Evolutionary conservation across 2,113 vertebrate genomes (phyloP).

Genomic region (Lepidothrix coronata): DNA sequence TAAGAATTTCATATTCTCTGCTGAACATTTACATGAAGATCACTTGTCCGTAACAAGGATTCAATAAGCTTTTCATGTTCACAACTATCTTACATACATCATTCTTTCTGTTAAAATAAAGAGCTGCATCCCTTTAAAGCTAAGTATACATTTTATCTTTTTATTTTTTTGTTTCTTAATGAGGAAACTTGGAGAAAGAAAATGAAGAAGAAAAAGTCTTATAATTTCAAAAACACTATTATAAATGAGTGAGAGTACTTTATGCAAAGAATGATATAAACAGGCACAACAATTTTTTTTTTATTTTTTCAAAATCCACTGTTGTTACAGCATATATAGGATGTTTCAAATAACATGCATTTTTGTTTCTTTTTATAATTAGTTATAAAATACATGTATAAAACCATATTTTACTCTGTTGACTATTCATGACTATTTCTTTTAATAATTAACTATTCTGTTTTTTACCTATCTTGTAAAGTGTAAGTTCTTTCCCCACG

Average conservation of each 20-base stretch:
- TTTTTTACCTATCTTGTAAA: not conserved
- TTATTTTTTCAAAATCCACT: not conserved
- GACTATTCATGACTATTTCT: not conserved
- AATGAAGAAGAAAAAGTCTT: not conserved
- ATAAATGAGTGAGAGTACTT: not conserved
- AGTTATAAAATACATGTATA: too few relatives aligned
- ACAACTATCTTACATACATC: not conserved
- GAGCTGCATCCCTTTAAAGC: not conserved
- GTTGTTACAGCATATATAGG: not conserved
- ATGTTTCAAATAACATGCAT: not conserved
- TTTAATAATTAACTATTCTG: not conserved
- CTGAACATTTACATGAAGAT: not conserved
- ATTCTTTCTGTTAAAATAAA: not conserved
- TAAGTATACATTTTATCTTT: not conserved
- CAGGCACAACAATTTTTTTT: not conserved
- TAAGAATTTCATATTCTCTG: not conserved
- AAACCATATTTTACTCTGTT: not conserved
- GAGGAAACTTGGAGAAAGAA: not conserved
- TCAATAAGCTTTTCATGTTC: not conserved
- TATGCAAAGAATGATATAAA: not conserved
- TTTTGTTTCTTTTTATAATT: not conserved
- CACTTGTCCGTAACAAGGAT: not conserved
- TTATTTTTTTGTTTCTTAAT: not conserved
- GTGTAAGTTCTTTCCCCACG: not conserved
- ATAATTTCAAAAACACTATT: not conserved